Evolutionary conservation across 2,113 vertebrate genomes (phyloP).

Genomic region (Centropristis striata): DNA sequence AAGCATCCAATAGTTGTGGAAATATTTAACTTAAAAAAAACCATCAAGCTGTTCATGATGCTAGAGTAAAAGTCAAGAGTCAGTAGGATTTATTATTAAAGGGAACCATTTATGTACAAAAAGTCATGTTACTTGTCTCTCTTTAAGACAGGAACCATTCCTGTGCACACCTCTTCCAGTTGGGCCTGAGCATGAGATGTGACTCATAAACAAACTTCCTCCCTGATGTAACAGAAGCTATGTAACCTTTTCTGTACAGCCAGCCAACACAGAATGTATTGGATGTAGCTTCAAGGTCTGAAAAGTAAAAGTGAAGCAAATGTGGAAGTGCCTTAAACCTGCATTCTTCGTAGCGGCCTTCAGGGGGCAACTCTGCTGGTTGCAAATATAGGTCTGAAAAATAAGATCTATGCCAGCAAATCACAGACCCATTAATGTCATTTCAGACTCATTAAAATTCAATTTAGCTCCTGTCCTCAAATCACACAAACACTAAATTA

Average conservation of each 20-base stretch:
- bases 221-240: neutral
- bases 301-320: no score
- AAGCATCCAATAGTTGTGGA: neutral
- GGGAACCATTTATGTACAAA: no score
- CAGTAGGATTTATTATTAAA: no score
- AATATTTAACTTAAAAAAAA: neutral
- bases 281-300: no score
- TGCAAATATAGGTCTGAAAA: no score
- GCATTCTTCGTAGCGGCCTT: no score
- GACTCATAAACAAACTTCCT: slow-evolving; percentile 12
- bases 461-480: neutral
- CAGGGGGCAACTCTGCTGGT: no score
- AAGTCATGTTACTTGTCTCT: neutral
- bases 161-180: neutral
- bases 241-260: neutral
- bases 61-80: no score
- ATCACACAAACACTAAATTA: slow-evolving; percentile 28
- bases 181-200: neutral
- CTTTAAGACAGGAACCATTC: neutral
- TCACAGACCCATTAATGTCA: neutral
- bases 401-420: neutral
- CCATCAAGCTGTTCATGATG: neutral
- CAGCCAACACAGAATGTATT: no score
- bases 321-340: no score
- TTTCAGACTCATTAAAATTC: slow-evolving; percentile 29